Base-by-base conservation (phyloP, 2,888 invertebrate genomes). In the Hypselothyrea guttata region DNA sequence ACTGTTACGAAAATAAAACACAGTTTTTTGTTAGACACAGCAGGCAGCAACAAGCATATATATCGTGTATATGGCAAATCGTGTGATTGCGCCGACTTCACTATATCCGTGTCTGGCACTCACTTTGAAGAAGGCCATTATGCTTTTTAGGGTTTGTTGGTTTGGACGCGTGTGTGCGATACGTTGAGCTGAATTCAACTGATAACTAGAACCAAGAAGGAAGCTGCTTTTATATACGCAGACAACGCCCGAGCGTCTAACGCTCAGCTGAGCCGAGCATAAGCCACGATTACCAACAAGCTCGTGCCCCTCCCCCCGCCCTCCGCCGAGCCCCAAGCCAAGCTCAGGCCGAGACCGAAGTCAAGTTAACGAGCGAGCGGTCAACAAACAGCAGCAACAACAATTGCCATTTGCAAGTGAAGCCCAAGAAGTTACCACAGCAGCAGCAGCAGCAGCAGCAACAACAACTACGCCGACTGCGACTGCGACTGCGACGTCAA, bases 61-160 rank as follows among this genome's bases (percentile, higher is more conserved):
- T 16, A 13, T 16, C 1, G n/a, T 38, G 7, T 33, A 27, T 37
- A 7, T 16, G 9, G 3, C 7, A 7, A 13, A 8, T 8, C 8
- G 11, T 27, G 3, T 18, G 2, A 8, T 7, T 27, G 1, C 4
- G 11, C 9, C 16, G 8, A 34, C 4, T 13, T 8, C 51, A 42
- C 44, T 34, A 33, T 31, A 15, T 7, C 37, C 38, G 11, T 35
- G 31, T 31, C 12, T 16, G 13, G 12, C 75, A 90, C 90, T 90
- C 89, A 90, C 90, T 90, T 90, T 90, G 76, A 89, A 87, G 84
- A 90, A 90, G 78, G 89, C 90, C 90, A 90, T 90, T 89, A 78
- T 54, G 33, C 11, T 22, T 53, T 48, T 57, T 69, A 60, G 7
- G 16, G 60, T 69, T 75, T 51, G 41, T 59, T 66, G 46, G 42